Percentiles rank a stretch among this genome's conserved stretches.
These are phyloP conservation scores for Erpobdella octoculata DNA, from an alignment of 2,888 invertebrate genomes.

Conservation along the genomic window DNA sequence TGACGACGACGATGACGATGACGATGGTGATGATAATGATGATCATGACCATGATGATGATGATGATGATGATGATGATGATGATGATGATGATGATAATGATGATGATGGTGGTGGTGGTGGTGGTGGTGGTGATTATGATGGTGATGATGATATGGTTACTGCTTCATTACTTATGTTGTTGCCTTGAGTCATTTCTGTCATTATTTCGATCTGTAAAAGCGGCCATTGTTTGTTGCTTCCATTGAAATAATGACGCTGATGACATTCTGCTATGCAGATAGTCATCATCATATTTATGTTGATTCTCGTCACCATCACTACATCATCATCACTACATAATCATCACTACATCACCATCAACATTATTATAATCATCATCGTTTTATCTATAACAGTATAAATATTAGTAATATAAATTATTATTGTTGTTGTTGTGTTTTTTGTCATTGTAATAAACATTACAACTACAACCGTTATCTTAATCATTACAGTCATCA, in stretches of 20 bases:
- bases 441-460: background rate
- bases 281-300: background rate
- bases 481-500: background rate
- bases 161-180: background rate
- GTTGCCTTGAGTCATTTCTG: background rate
- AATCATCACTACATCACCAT: background rate
- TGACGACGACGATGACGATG: constrained; percentile 14
- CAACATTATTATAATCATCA: background rate
- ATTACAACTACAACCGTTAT: background rate
- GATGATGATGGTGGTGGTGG: background rate
- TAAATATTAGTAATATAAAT: background rate
- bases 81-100: background rate
- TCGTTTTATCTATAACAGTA: background rate
- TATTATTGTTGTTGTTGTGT: background rate
- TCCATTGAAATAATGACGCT: too few relatives aligned
- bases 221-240: background rate
- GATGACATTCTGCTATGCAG: too few relatives aligned
- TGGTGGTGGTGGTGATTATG: background rate
- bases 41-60: background rate
- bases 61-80: background rate
- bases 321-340: background rate
- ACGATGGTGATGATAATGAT: constrained; percentile 11
- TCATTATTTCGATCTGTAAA: too few relatives aligned
- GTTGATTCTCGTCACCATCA: too few relatives aligned
- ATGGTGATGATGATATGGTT: background rate